Evolutionary conservation across 2,888 invertebrate species (phyloP).

Genomic region (Cataglyphis albicans): DNA sequence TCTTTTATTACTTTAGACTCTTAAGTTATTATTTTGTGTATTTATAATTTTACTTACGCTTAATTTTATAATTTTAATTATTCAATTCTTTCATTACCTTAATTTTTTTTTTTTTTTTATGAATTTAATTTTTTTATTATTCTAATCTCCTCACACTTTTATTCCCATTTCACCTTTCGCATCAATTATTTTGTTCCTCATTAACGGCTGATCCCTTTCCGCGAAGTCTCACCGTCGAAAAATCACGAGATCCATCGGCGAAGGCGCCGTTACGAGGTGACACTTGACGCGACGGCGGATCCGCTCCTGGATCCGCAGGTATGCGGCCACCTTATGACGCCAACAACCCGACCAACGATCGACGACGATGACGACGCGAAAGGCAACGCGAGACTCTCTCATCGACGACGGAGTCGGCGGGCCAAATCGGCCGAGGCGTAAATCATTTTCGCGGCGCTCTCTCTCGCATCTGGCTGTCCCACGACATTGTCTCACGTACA

Average conservation of each 20-base stretch:
- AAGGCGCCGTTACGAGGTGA: conserved; percentile 34
- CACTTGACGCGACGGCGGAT: conserved; percentile 44
- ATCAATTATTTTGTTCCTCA: no score
- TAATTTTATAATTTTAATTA: no score
- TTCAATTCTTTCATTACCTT: no score
- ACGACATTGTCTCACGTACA: conserved; percentile 59
- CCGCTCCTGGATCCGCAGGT: conserved; percentile 41
- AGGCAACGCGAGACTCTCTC: conserved; percentile 26
- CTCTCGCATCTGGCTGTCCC: conserved; percentile 22
- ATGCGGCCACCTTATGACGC: conserved; percentile 13
- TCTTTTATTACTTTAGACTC: neutral
- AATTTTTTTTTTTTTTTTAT: no score
- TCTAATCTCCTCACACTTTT: no score
- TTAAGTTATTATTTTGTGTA: no score
- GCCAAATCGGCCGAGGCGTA: conserved; percentile 47
- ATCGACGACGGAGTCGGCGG: conserved; percentile 45
- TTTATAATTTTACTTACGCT: no score
- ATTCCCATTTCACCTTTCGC: no score
- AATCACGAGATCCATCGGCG: conserved; percentile 35
- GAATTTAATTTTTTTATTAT: no score
- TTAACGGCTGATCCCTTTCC: conserved; percentile 10
- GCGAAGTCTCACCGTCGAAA: conserved; percentile 15
- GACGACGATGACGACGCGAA: conserved; percentile 32
- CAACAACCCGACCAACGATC: neutral
- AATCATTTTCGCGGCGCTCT: conserved; percentile 51